Evolutionary conservation across 1,140 invertebrate genomes (phyloP).

Genomic region (Thaumatotibia leucotreta): DNA sequence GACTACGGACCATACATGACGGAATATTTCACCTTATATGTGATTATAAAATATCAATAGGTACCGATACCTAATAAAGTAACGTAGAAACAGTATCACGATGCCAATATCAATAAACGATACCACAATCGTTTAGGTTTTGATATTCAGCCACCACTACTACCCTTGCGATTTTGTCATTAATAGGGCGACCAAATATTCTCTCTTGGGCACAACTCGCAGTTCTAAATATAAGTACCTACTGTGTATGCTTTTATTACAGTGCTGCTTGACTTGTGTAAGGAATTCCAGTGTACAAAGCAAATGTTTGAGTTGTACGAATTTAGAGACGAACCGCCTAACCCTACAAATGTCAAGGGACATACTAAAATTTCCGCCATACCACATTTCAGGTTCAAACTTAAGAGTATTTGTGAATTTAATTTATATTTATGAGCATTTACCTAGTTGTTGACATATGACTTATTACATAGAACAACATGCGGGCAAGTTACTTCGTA

Average conservation of each 20-base stretch:
- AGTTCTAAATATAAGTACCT: neutral
- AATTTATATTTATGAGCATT: neutral
- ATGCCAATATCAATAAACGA: no score
- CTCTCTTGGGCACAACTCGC: neutral
- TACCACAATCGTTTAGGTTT: no score
- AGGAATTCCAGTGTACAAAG: neutral
- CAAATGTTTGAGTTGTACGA: neutral
- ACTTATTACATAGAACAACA: neutral
- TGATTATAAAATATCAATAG: no score
- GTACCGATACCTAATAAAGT: no score
- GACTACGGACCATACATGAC: no score
- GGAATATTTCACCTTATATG: no score
- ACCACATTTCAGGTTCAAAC: neutral
- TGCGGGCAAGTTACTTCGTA: neutral
- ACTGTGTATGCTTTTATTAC: neutral
- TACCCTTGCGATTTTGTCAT: neutral
- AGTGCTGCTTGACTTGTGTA: neutral
- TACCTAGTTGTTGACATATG: no score
- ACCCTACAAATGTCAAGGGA: neutral
- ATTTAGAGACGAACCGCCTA: neutral
- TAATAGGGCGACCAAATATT: neutral
- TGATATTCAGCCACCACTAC: no score
- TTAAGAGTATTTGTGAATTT: neutral
- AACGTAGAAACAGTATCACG: no score
- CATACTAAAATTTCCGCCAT: neutral